Percentiles rank a stretch among this genome's conserved stretches.
phyloP scores from a whole-genome alignment of 2,888 invertebrate species.

The Acrocera orbiculus region DNA sequence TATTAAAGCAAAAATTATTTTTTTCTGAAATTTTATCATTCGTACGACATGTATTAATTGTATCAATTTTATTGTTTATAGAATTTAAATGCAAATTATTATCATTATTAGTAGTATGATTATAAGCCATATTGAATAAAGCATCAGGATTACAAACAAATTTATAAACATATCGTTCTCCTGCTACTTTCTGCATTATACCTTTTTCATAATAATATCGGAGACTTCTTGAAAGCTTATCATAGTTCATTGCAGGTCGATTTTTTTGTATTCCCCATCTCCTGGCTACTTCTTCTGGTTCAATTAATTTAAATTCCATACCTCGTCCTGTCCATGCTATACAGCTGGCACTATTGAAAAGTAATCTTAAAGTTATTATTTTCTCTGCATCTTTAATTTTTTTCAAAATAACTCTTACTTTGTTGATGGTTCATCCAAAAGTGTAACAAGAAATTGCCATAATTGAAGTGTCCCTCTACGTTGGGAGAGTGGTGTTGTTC shows the following conservation, averaged over 20 bases:
- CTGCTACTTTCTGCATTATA: constrained; percentile 96
- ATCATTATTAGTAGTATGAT: no score
- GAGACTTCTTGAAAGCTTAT: constrained; percentile 80
- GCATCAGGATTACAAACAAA: constrained; percentile 92
- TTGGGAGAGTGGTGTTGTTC: constrained; percentile 31
- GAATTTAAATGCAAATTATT: no score
- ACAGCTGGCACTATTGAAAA: constrained; percentile 51
- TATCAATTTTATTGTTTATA: no score
- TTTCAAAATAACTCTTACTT: constrained; percentile 20
- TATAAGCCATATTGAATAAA: constrained; percentile 67
- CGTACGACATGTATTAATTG: no score
- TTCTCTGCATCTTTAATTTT: not conserved
- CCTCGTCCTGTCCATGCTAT: constrained; percentile 93
- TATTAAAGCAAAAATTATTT: no score
- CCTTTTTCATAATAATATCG: constrained; percentile 97
- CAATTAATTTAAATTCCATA: constrained; percentile 88
- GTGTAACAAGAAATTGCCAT: constrained; percentile 86
- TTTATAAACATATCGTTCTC: constrained; percentile 91
- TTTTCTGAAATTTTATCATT: no score
- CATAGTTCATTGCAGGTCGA: constrained; percentile 94
- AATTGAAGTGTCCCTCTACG: constrained; percentile 76
- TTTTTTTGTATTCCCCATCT: constrained; percentile 95
- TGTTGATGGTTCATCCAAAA: constrained; percentile 47
- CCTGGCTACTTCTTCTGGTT: constrained; percentile 90
- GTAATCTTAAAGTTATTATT: not conserved